Conservation (phyloP, 2,888 invertebrate species). For the Sycophila texana region DNA sequence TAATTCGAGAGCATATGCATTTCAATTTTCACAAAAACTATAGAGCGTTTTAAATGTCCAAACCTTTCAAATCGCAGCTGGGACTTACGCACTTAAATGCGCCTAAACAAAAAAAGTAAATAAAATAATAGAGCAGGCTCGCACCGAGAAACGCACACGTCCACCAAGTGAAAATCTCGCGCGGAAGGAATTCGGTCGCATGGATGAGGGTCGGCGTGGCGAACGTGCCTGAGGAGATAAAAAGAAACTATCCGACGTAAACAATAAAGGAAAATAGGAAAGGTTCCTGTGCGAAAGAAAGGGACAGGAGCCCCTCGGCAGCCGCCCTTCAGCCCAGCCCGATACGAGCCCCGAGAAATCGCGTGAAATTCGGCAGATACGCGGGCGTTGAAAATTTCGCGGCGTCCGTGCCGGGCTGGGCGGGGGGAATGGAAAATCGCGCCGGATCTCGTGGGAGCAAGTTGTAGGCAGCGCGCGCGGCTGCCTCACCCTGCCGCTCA, state of each 20-base stretch:
- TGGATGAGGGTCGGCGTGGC: neutral
- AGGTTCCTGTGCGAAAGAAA: slow-evolving; percentile 2
- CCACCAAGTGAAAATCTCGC: slow-evolving; percentile 18
- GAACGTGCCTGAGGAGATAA: slow-evolving; percentile 26
- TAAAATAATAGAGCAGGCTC: too few species aligned
- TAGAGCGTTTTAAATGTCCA: too few species aligned
- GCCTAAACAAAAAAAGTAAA: too few species aligned
- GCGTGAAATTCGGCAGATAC: slow-evolving; percentile 25
- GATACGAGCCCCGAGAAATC: slow-evolving; percentile 19
- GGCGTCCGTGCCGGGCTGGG: neutral
- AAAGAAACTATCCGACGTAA: slow-evolving; percentile 43
- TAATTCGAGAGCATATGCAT: too few species aligned
- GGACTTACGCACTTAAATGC: neutral
- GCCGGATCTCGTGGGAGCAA: slow-evolving; percentile 35
- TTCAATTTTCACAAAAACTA: too few species aligned
- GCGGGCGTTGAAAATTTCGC: slow-evolving; percentile 32
- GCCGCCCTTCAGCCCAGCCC: neutral
- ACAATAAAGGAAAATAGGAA: slow-evolving; percentile 49
- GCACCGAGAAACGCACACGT: neutral
- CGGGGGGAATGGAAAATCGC: slow-evolving; percentile 50
- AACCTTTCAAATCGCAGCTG: too few species aligned
- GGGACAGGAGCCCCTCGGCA: neutral
- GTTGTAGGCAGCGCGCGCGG: neutral
- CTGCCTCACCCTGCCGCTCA: slow-evolving; percentile 44
- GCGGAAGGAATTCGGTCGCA: neutral